These are phyloP conservation scores for Melanotaenia duboulayi DNA, from an alignment of 2,113 vertebrate species.

Conservation along the genomic window DNA sequence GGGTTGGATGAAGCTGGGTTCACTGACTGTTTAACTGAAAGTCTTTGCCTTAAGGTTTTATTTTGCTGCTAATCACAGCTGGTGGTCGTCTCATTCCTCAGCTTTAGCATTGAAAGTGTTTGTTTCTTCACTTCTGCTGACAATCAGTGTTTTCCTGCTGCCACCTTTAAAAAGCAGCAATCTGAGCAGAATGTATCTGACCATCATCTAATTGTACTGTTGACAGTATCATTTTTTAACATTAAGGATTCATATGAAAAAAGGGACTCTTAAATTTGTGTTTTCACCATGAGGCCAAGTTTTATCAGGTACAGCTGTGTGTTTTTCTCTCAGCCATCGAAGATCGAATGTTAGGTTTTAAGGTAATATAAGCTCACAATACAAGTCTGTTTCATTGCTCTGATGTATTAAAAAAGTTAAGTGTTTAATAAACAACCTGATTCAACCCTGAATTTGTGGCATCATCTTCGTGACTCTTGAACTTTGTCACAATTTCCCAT, in stretches of 20 bases:
- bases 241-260: constrained; percentile 1
- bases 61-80: constrained; percentile 70
- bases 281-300: background rate
- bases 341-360: constrained; percentile 40
- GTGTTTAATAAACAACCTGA: constrained; percentile 71
- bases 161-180: constrained; percentile 21
- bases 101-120: background rate
- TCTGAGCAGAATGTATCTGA: constrained; percentile 24
- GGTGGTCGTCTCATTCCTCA: constrained; percentile 29
- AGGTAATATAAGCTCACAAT: constrained; percentile 32
- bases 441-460: constrained; percentile 21
- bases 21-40: constrained; percentile 48
- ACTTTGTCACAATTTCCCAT: background rate
- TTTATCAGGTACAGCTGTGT: constrained; percentile 20
- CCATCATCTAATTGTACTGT: constrained; percentile 6
- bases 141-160: constrained; percentile 65
- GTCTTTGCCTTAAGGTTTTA: constrained; percentile 67
- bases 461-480: constrained; percentile 2
- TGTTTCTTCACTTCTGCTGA: constrained; percentile 38
- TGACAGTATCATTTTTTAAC: background rate
- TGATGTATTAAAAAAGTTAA: constrained; percentile 63
- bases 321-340: constrained; percentile 23
- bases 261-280: constrained; percentile 39
- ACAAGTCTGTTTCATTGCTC: constrained; percentile 57
- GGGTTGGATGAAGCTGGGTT: constrained; percentile 29